A percentile compares a stretch with the other conserved stretches of the same genome.
phyloP scores from a whole-genome alignment of 2,113 vertebrate genomes.

The Dicaeum eximium region DNA sequence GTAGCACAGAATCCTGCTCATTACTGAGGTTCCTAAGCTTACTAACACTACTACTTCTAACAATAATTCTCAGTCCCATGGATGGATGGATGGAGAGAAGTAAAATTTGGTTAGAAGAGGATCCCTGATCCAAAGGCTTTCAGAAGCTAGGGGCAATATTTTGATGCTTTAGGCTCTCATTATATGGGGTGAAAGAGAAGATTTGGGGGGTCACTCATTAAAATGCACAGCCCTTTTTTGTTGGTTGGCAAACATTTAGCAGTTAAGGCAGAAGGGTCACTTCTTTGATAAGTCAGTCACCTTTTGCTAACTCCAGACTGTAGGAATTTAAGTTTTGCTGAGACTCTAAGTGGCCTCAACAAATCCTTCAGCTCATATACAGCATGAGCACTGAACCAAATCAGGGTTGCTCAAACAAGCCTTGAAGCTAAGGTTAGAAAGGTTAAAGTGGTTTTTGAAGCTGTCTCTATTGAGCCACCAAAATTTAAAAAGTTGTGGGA shows the following conservation, averaged over 20 bases:
- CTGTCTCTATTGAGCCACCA: not conserved
- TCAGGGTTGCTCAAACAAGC: not conserved
- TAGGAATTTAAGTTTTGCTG: not conserved
- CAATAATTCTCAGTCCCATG: not conserved
- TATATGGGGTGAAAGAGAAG: not conserved
- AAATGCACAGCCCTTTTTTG: not conserved
- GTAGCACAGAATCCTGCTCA: not conserved
- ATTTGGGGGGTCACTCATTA: not conserved
- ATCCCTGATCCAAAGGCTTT: not conserved
- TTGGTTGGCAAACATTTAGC: not conserved
- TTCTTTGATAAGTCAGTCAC: not conserved
- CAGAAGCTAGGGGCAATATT: not conserved
- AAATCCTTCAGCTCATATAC: not conserved
- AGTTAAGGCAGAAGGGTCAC: not conserved
- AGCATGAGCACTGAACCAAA: not conserved
- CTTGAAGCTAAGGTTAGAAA: not conserved
- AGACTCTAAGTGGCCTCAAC: not conserved
- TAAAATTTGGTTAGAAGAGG: not conserved
- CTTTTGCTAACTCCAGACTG: not conserved
- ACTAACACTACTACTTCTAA: not conserved
- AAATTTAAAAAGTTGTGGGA: accelerated
- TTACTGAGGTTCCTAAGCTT: not conserved
- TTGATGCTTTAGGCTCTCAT: not conserved
- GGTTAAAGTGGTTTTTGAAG: not conserved
- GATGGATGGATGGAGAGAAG: not conserved